These are phyloP conservation scores for Buceros bicornis DNA, from an alignment of 2,797 vertebrate genomes.

Conservation along the genomic window DNA sequence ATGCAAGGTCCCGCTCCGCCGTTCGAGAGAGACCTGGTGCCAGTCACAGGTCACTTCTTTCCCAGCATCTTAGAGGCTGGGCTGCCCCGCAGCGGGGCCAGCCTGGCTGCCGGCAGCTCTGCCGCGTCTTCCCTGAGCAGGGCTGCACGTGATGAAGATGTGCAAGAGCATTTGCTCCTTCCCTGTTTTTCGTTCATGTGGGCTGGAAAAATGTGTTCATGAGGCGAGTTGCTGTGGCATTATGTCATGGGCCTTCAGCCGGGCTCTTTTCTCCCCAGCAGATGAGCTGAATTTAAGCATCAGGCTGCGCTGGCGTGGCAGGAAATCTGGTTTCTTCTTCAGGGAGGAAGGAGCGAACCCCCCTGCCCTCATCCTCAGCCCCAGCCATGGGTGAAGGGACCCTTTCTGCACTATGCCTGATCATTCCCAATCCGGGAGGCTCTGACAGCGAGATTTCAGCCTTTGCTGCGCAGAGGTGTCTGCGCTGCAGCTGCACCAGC, in stretches of 20 bases:
- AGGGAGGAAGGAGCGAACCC: not conserved
- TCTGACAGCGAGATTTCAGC: not conserved
- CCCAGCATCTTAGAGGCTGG: not conserved
- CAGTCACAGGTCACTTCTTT: constrained; percentile 51
- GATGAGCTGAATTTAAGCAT: constrained; percentile 62
- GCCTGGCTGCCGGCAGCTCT: not conserved
- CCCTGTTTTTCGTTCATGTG: constrained; percentile 78
- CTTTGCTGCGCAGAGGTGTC: not conserved
- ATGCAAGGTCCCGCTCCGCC: not conserved
- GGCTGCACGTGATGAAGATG: constrained; percentile 38
- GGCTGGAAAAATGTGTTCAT: constrained; percentile 78
- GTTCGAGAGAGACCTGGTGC: not conserved
- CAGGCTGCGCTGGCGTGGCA: constrained; percentile 34
- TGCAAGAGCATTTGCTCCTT: constrained; percentile 13
- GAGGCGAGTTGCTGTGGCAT: constrained; percentile 72
- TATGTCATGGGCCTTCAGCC: constrained; percentile 73
- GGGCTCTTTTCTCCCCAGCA: constrained; percentile 67
- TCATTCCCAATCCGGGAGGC: not conserved
- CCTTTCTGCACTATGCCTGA: not conserved
- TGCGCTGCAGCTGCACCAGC: not conserved
- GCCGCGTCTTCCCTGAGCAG: not conserved
- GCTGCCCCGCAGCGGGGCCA: accelerated
- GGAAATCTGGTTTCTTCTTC: constrained; percentile 38
- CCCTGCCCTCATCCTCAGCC: constrained; percentile 6
- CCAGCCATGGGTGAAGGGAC: not conserved